Percentiles rank a stretch among this genome's conserved stretches.
These are phyloP conservation scores for Aurelia aurita DNA, from an alignment of 30 jellyfish, hydroid and myxozoan genomes.

Conservation along the genomic window DNA sequence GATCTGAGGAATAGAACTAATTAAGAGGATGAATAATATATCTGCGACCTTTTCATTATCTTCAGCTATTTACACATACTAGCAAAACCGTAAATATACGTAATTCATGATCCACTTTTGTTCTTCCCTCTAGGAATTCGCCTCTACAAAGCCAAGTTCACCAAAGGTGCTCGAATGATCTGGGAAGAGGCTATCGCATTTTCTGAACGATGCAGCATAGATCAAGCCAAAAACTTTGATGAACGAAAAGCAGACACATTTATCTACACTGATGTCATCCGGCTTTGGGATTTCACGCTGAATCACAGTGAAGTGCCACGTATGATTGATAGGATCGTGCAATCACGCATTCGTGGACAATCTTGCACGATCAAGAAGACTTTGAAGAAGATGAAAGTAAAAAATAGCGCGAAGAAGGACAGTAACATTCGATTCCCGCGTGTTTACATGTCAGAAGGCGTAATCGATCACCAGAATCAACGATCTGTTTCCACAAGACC, in stretches of 20 bases:
- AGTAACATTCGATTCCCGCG: slow-evolving; percentile 27
- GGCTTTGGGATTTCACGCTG: slow-evolving; percentile 81
- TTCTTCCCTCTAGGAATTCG: slow-evolving; percentile 40
- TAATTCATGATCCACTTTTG: not conserved
- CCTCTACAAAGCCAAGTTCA: slow-evolving; percentile 66
- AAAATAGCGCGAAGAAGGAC: not conserved
- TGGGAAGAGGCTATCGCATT: slow-evolving; percentile 91
- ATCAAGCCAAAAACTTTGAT: slow-evolving; percentile 9
- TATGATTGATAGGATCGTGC: slow-evolving; percentile 49
- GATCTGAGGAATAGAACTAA: no score
- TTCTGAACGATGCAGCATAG: slow-evolving; percentile 73
- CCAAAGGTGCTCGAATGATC: slow-evolving; percentile 63
- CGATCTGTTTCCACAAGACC: not conserved
- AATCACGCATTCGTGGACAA: slow-evolving; percentile 80
- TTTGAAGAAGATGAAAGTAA: slow-evolving; percentile 16
- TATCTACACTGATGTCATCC: slow-evolving; percentile 78
- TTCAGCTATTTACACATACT: no score
- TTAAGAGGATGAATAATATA: no score
- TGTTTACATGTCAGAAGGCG: slow-evolving; percentile 4
- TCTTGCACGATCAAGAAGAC: slow-evolving; percentile 52
- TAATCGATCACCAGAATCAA: not conserved
- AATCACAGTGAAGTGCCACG: slow-evolving; percentile 69
- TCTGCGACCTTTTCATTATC: no score
- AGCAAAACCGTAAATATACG: no score
- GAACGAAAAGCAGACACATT: slow-evolving; percentile 4